Conservation (phyloP, 2,113 vertebrate species). For the Hucho hucho region DNA sequence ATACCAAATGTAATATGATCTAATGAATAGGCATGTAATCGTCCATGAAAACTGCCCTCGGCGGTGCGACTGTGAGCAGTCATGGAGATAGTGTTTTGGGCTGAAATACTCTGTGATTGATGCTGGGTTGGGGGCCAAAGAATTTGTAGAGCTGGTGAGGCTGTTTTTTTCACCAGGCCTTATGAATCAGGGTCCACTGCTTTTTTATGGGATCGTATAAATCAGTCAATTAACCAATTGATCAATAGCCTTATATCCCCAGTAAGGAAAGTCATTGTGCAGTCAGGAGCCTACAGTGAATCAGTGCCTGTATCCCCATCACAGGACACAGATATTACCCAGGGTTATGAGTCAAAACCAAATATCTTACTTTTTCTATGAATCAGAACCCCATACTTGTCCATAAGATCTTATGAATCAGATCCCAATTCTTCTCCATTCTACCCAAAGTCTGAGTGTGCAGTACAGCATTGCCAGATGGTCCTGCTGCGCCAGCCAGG, state of each 20-base stretch:
- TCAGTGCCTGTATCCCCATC: too few relatives aligned
- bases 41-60: constrained; percentile 18
- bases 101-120: neutral
- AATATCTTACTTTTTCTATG: too few relatives aligned
- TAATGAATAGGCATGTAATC: constrained; percentile 49
- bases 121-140: neutral
- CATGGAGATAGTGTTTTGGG: neutral
- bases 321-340: too few relatives aligned
- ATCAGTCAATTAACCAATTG: too few relatives aligned
- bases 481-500: constrained; percentile 44
- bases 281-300: too few relatives aligned
- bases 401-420: constrained; percentile 2
- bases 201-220: too few relatives aligned
- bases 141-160: neutral
- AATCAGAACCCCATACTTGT: neutral
- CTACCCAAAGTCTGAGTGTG: constrained; percentile 4
- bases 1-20: constrained; percentile 33
- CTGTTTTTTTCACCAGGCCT: constrained; percentile 2
- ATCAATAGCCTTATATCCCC: neutral
- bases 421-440: neutral
- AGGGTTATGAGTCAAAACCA: too few relatives aligned
- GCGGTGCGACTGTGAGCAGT: constrained; percentile 10
- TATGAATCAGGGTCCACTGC: neutral
- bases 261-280: too few relatives aligned
- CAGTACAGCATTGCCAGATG: constrained; percentile 17